Base-by-base conservation (phyloP, 2,888 invertebrate genomes). In the Ferdinandea cuprea region DNA sequence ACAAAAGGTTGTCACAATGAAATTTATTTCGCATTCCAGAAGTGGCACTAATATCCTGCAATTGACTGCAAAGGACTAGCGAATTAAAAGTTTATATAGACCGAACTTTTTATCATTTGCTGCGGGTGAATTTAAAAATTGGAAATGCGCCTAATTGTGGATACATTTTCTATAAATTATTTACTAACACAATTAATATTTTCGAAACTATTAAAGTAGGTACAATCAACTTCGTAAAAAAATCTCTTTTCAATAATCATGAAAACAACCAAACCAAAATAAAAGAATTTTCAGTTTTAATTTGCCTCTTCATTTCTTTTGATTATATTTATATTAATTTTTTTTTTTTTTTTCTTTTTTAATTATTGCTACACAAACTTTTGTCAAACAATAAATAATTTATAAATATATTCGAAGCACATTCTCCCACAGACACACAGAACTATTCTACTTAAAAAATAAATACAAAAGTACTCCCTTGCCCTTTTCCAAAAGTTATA, bases 371-470 rank as follows among this genome's bases (percentile, higher is more conserved):
- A 54, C 52, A 61, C 32, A 46, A 32, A 7, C 54, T 65, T 52
- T 72, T 63, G 63, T 66, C 83, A 58, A 74, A 71, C 56, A 42
- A 76, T 56, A 86, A 85, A 59, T 30, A 58, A 17, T 58, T 32
- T 21, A 50, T 48, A 68, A 48, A 58, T 66, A 11, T 66, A 54
- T 72, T 83, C 56, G 40, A 30, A 69, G 66, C 80, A 73, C 56
- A 46, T 71, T 21, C 56, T 78, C 66, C 83, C 85, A 84, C 78
- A 72, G 85, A 74, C 65, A 80, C 85, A 86, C 85, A 56, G 50
- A 77, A 72, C 65, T 61, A 15, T 63, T 74, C 28, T 59, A 32
- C 61, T 65, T 52, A 42, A 59, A 19, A 5, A 9, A 4, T 2
- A 4, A 21, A 8, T 19, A 44, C 9, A 13, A 19, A 54, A 66